phyloP scores from a whole-genome alignment of 1,140 invertebrate species.

The Drepana arcuata region DNA sequence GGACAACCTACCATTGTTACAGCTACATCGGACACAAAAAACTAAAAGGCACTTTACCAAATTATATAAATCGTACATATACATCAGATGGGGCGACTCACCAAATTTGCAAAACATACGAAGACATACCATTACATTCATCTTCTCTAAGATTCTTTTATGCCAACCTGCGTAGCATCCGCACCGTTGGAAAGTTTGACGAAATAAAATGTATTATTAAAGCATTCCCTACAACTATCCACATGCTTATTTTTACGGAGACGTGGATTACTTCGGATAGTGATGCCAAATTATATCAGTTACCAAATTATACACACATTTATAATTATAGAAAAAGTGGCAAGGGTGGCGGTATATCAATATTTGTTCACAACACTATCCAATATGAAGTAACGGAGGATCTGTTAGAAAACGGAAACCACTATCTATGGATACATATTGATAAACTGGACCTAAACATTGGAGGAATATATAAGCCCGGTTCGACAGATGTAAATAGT shows the following conservation, averaged over 20 bases:
- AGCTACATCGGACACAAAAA: neutral
- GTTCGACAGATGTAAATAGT: neutral
- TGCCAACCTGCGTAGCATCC: constrained; percentile 3
- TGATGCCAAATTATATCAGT: neutral
- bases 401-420: neutral
- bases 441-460: constrained; percentile 1
- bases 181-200: constrained; percentile 2
- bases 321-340: neutral
- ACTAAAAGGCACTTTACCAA: neutral
- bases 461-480: constrained; percentile 2
- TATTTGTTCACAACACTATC: constrained; percentile 4
- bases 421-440: constrained; percentile 9
- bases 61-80: neutral
- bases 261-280: constrained; percentile 4
- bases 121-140: neutral
- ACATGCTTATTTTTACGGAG: constrained; percentile 5
- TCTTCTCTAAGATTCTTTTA: constrained; percentile 2
- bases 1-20: constrained; percentile 4
- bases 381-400: neutral
- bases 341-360: constrained; percentile 5
- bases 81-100: no score
- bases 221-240: constrained; percentile 1
- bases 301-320: constrained; percentile 4
- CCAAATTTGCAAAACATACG: neutral
- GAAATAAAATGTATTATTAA: constrained; percentile 6